phyloP scores from a whole-genome alignment of 2,797 vertebrate species.

The Anniella stebbinsi region DNA sequence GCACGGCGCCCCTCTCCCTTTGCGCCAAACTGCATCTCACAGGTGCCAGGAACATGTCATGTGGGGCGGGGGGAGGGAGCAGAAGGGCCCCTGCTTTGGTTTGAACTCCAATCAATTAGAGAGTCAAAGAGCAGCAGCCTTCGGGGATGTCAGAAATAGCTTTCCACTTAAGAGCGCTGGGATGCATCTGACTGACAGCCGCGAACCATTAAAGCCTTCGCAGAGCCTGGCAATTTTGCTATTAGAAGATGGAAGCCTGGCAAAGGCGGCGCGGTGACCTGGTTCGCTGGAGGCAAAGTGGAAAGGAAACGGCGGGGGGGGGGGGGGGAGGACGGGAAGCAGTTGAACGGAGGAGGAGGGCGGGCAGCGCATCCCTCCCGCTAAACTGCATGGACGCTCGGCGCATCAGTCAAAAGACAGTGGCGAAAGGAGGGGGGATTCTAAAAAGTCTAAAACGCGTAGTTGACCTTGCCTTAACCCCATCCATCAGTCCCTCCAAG shows the following conservation, averaged over 20 bases:
- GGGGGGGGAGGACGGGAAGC: accelerated
- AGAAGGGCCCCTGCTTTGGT: conserved; percentile 1
- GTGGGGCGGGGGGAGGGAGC: neutral
- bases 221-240: conserved; percentile 41
- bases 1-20: accelerated
- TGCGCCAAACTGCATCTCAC: neutral
- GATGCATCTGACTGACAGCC: conserved; percentile 56
- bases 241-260: conserved; percentile 37
- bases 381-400: neutral
- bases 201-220: conserved; percentile 37
- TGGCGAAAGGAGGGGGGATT: neutral
- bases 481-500: neutral
- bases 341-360: too few relatives aligned
- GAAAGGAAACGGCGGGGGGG: neutral
- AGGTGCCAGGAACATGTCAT: conserved; percentile 32
- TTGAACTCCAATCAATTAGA: conserved; percentile 65
- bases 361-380: neutral
- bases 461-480: neutral
- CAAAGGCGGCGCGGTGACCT: neutral
- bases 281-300: neutral
- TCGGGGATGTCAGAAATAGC: conserved; percentile 53
- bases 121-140: conserved; percentile 65
- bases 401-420: neutral
- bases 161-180: conserved; percentile 51
- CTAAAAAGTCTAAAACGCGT: neutral